Conservation (phyloP, 2,113 vertebrate genomes). For the Apodemus sylvaticus region DNA sequence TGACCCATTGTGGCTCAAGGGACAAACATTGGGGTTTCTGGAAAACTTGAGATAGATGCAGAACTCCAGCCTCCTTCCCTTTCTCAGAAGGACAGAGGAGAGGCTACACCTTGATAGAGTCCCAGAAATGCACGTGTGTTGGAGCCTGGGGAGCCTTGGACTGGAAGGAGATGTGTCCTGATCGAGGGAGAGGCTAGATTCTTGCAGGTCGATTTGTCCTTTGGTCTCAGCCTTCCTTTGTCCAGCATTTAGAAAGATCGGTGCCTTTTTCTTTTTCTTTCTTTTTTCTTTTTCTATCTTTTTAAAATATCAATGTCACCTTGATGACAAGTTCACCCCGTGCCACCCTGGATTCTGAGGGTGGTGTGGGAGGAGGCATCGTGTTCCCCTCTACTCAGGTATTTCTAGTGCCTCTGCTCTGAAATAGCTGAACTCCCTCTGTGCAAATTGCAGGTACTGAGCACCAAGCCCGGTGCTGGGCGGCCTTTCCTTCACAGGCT, state of each 20-base stretch:
- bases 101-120: rapidly evolving
- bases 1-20: neutral
- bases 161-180: rapidly evolving
- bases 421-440: conserved; percentile 17
- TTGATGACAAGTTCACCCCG: conserved; percentile 48
- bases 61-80: neutral
- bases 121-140: neutral
- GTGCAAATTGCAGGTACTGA: conserved; percentile 13
- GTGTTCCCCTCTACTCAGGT: neutral
- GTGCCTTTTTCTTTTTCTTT: neutral
- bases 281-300: neutral
- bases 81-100: rapidly evolving
- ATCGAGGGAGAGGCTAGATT: rapidly evolving
- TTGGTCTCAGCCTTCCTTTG: neutral
- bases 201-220: neutral
- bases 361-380: neutral
- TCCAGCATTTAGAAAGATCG: neutral
- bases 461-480: neutral
- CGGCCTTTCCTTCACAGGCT: neutral
- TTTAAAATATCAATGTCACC: conserved; percentile 66
- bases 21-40: neutral
- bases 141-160: rapidly evolving
- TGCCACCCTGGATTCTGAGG: conserved; percentile 15
- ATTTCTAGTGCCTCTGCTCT: neutral
- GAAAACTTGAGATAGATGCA: no score